Percentiles rank a stretch among this genome's conserved stretches.
phyloP scores from a whole-genome alignment of 2,113 vertebrate species.

The Pelodiscus sinensis region DNA sequence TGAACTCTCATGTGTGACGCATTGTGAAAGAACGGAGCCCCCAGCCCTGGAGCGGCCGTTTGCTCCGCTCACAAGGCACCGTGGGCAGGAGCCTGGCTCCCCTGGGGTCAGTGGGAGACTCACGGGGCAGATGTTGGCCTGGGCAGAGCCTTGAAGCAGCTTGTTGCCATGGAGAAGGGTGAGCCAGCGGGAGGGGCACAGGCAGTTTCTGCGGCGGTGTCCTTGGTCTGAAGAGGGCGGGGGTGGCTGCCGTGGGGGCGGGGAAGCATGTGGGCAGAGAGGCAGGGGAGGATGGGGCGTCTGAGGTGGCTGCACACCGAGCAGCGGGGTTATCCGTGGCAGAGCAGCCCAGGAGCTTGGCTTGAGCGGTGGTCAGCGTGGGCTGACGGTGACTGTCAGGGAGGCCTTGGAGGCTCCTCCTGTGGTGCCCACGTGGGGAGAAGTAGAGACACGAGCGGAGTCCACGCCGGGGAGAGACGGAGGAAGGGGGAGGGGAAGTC shows the following conservation, averaged over 20 bases:
- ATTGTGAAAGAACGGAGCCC: too few species aligned
- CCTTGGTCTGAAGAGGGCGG: background rate
- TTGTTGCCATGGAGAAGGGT: background rate
- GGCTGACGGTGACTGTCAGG: background rate
- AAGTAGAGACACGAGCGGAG: background rate
- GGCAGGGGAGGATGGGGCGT: background rate
- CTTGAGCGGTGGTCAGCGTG: background rate
- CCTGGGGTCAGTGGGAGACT: background rate
- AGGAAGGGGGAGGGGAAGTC: background rate
- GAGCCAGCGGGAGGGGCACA: too few species aligned
- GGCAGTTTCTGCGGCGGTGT: background rate
- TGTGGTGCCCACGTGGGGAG: background rate
- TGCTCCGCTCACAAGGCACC: background rate
- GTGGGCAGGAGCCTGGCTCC: background rate
- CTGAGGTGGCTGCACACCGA: background rate
- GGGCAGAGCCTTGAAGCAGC: background rate
- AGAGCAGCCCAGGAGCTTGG: background rate
- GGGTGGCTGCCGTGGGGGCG: background rate
- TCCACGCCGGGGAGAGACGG: background rate
- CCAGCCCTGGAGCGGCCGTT: background rate
- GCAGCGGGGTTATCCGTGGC: background rate
- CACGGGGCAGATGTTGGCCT: background rate
- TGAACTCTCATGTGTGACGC: background rate
- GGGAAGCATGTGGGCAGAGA: background rate
- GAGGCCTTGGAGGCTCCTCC: background rate